phyloP scores from a whole-genome alignment of 64 coral and sea anemone species.

The Cladopsammia gracilis region DNA sequence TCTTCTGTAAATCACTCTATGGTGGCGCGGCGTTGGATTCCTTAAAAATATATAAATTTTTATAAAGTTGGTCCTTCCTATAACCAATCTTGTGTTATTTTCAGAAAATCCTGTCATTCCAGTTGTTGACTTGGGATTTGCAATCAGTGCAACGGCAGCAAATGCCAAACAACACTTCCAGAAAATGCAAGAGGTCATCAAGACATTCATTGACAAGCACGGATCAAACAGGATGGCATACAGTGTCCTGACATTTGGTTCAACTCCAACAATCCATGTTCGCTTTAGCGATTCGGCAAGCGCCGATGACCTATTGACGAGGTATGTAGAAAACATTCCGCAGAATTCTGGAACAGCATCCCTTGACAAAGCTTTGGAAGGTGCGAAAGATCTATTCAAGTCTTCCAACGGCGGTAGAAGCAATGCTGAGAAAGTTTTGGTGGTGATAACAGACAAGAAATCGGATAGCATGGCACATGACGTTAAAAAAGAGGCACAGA shows the following conservation, averaged over 20 bases:
- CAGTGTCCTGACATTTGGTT: constrained; percentile 66
- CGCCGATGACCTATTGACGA: constrained; percentile 11
- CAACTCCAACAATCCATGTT: constrained; percentile 34
- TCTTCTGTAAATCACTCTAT: too few species aligned
- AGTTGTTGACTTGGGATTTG: constrained; percentile 65
- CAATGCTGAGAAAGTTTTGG: constrained; percentile 64
- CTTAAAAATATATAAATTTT: too few species aligned
- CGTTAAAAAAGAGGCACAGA: constrained; percentile 35
- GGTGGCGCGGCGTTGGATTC: too few species aligned
- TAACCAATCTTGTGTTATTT: neutral
- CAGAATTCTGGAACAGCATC: constrained; percentile 50
- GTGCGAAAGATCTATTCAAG: constrained; percentile 69
- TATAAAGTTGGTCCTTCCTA: too few species aligned
- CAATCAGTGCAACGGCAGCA: constrained; percentile 61
- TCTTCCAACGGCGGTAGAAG: constrained; percentile 38
- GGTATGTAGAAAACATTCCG: constrained; percentile 48
- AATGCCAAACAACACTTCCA: constrained; percentile 43
- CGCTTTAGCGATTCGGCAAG: neutral
- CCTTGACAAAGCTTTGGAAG: constrained; percentile 81
- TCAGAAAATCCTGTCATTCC: constrained; percentile 55
- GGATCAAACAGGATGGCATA: constrained; percentile 50
- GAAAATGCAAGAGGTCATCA: constrained; percentile 70
- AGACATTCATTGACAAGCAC: constrained; percentile 45
- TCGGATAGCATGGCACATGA: constrained; percentile 41
- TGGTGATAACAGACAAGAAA: constrained; percentile 72